phyloP scores from a whole-genome alignment of 2,797 vertebrate genomes.

The Siniperca scherzeri region DNA sequence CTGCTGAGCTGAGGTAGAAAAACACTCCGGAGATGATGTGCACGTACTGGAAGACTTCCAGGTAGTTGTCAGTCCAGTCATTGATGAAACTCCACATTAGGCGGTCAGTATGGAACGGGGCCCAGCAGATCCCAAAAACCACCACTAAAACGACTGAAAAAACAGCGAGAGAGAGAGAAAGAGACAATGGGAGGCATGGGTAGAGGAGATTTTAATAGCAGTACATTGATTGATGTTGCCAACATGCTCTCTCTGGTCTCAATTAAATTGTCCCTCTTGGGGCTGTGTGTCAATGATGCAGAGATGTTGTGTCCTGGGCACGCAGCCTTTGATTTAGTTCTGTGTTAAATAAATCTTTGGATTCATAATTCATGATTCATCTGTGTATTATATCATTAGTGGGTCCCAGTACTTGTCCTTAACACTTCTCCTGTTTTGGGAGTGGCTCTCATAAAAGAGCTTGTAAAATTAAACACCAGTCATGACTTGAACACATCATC shows the following conservation, averaged over 20 bases:
- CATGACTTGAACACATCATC: background rate
- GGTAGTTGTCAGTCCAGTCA: constrained; percentile 84
- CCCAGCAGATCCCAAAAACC: constrained; percentile 96
- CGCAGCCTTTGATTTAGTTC: constrained; percentile 17
- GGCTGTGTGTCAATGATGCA: background rate
- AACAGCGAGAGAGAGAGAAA: constrained; percentile 14
- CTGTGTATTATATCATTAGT: background rate
- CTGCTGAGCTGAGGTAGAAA: constrained; percentile 94
- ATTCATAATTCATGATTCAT: background rate
- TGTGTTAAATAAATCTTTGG: background rate
- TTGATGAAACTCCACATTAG: constrained; percentile 94
- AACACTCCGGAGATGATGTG: constrained; percentile 93
- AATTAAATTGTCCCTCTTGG: constrained; percentile 7
- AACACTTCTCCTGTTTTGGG: background rate
- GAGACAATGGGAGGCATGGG: background rate
- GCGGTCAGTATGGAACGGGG: constrained; percentile 93
- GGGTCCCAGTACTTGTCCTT: background rate
- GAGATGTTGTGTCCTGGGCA: background rate
- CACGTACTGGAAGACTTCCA: constrained; percentile 88
- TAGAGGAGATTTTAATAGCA: background rate
- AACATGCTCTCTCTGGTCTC: constrained; percentile 4
- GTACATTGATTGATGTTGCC: constrained; percentile 2
- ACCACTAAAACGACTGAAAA: constrained; percentile 91
- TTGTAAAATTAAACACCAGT: background rate
- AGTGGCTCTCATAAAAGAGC: background rate